phyloP scores from a whole-genome alignment of 2,888 invertebrate genomes.

The Hydraecia micacea region DNA sequence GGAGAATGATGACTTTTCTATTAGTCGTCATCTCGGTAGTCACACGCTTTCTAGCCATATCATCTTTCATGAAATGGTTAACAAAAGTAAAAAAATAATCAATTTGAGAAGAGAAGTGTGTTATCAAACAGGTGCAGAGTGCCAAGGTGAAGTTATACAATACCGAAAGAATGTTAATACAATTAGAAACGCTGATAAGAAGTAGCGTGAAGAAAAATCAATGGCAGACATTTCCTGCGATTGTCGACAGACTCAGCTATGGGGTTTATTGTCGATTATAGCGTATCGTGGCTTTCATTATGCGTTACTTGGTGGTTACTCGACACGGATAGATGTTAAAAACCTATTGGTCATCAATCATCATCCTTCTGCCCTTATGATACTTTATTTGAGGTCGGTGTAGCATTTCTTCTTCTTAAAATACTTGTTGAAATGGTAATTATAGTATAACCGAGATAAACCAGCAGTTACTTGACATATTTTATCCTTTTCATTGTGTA shows the following conservation, averaged over 20 bases:
- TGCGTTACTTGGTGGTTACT: slow-evolving; percentile 1
- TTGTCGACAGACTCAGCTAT: slow-evolving; percentile 53
- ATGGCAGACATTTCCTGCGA: slow-evolving; percentile 67
- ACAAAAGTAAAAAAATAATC: slow-evolving; percentile 16
- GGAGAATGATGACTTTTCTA: too few relatives aligned
- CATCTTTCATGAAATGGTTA: background rate
- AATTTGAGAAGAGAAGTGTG: slow-evolving; percentile 30
- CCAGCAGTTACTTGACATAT: too few relatives aligned
- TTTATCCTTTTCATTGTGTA: background rate
- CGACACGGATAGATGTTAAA: background rate
- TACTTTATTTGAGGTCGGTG: background rate
- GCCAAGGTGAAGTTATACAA: slow-evolving; percentile 65
- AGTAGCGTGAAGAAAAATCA: slow-evolving; percentile 65
- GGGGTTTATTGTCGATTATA: slow-evolving; percentile 62
- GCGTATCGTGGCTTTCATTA: slow-evolving; percentile 39
- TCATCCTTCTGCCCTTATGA: background rate
- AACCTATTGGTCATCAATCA: background rate
- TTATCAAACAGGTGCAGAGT: slow-evolving; percentile 45
- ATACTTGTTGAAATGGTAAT: background rate
- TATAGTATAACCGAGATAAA: background rate
- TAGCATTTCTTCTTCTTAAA: background rate
- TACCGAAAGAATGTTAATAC: slow-evolving; percentile 65
- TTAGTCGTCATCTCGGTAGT: background rate
- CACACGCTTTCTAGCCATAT: background rate
- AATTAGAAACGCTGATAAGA: slow-evolving; percentile 67